Percentiles rank a stretch among this genome's conserved stretches.
These are phyloP conservation scores for Solenodon paradoxus DNA, from an alignment of 2,113 vertebrate genomes.

Conservation along the genomic window DNA sequence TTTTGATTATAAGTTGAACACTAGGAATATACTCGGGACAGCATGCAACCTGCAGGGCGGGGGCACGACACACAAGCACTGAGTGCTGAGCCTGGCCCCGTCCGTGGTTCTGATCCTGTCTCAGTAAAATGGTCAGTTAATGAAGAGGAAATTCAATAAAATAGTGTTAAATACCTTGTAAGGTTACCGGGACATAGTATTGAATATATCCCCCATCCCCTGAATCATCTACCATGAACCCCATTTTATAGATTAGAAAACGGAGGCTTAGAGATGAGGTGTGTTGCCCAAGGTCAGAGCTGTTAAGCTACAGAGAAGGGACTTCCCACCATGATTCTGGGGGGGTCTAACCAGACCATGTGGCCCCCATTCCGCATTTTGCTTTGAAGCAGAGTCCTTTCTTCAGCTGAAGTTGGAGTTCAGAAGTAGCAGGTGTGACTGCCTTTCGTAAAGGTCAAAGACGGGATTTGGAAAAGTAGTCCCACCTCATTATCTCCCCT, in stretches of 20 bases:
- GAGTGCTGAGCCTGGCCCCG: not conserved
- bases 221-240: not conserved
- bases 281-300: not conserved
- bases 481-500: not conserved
- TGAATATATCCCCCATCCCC: not conserved
- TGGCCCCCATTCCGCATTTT: not conserved
- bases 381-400: not conserved
- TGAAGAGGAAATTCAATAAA: not conserved
- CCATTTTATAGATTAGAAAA: not conserved
- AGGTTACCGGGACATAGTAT: not conserved
- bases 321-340: not conserved
- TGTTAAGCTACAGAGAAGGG: not conserved
- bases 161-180: not conserved
- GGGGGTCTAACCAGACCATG: not conserved
- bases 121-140: not conserved
- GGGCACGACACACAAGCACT: not conserved
- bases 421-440: not conserved
- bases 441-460: not conserved
- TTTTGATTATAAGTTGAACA: not conserved
- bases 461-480: not conserved
- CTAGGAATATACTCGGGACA: not conserved
- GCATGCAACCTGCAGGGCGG: accelerated
- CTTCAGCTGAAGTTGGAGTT: not conserved
- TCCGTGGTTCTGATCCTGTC: not conserved
- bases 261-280: not conserved